Percentiles rank a stretch among this genome's conserved stretches.
Evolutionary conservation across 2,113 vertebrate species (phyloP).

Genomic region (Daubentonia madagascariensis): DNA sequence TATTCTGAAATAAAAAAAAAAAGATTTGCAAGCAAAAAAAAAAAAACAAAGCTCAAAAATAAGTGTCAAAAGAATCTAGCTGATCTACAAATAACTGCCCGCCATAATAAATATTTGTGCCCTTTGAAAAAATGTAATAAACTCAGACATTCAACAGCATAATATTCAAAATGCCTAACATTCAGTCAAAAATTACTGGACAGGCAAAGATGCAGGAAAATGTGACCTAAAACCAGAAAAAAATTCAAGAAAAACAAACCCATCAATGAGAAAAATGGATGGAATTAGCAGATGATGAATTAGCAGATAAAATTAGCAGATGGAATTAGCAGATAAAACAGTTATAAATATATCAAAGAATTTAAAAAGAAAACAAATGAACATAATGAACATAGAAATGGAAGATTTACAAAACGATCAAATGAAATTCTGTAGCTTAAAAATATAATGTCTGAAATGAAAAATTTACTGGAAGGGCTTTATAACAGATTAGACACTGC

Average conservation of each 20-base stretch:
- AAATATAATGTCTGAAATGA: not conserved
- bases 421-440: not conserved
- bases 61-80: not conserved
- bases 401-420: not conserved
- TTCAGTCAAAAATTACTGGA: not conserved
- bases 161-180: not conserved
- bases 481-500: not conserved
- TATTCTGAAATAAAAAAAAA: no score
- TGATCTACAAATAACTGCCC: not conserved
- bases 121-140: not conserved
- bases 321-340: not conserved
- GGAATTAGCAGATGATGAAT: not conserved
- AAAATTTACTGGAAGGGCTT: not conserved
- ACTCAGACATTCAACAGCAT: not conserved
- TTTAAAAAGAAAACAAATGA: not conserved
- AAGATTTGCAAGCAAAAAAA: no score
- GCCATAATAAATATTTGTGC: not conserved
- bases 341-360: not conserved
- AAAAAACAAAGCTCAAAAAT: not conserved
- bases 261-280: not conserved
- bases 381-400: not conserved
- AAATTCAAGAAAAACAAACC: not conserved
- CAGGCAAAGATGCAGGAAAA: not conserved
- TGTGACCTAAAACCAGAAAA: not conserved
- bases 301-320: no score